Evolutionary conservation across 2,888 invertebrate species (phyloP).

Genomic region (Hirtodrosophila duncani): DNA sequence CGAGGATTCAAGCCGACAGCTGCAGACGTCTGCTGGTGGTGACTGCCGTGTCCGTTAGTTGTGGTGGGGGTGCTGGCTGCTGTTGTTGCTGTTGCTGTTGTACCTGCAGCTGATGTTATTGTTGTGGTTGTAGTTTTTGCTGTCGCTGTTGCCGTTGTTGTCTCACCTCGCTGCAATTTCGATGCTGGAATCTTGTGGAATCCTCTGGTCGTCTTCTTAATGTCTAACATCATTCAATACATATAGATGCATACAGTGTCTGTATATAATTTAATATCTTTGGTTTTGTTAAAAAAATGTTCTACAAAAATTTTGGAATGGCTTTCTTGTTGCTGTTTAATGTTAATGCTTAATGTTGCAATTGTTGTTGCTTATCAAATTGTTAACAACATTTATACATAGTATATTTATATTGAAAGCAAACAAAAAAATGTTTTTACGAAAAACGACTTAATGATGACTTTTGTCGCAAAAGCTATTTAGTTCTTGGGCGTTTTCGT

Average conservation of each 20-base stretch:
- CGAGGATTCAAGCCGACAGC: too few relatives aligned
- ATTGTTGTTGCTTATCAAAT: too few relatives aligned
- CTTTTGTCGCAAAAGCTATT: background rate
- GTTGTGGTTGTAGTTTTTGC: conserved; percentile 5
- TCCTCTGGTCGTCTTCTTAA: conserved; percentile 73
- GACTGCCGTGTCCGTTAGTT: background rate
- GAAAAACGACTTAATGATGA: too few relatives aligned
- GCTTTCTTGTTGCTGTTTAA: too few relatives aligned
- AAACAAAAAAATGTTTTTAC: too few relatives aligned
- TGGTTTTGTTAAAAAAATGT: too few relatives aligned
- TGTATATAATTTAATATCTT: too few relatives aligned
- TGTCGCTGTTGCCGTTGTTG: conserved; percentile 15
- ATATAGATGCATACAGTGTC: conserved; percentile 36
- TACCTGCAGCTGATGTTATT: conserved; percentile 2
- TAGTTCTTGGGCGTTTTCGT: background rate
- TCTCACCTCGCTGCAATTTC: conserved; percentile 55
- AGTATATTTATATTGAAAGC: too few relatives aligned
- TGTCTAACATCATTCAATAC: conserved; percentile 75
- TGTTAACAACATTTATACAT: too few relatives aligned
- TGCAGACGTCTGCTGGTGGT: too few relatives aligned
- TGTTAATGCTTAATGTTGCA: too few relatives aligned
- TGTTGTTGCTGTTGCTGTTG: background rate
- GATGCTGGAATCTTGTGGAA: conserved; percentile 73
- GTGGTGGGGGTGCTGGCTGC: background rate
- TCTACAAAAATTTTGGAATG: too few relatives aligned